Conservation (phyloP, 2,113 vertebrate species). For the Montifringilla adamsi region DNA sequence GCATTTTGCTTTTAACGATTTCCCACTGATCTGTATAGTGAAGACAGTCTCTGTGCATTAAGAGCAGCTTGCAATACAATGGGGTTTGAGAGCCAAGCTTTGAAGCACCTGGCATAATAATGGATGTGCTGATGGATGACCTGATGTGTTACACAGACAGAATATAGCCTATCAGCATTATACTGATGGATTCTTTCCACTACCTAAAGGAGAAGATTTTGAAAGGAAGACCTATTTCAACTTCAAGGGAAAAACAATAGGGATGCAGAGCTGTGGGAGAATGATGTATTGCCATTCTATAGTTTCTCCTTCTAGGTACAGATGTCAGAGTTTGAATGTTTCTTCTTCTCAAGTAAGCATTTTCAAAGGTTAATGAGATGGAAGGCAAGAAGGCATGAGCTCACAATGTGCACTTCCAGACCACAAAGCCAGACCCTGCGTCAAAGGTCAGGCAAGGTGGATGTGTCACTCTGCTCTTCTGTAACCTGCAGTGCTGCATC, state of each 20-base stretch:
- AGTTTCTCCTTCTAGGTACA: neutral
- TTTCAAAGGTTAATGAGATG: conserved; percentile 28
- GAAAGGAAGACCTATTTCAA: conserved; percentile 34
- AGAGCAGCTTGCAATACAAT: conserved; percentile 38
- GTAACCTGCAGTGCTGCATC: neutral
- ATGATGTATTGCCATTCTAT: neutral
- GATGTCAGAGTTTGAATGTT: neutral
- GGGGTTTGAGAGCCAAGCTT: conserved; percentile 21
- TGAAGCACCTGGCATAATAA: conserved; percentile 55
- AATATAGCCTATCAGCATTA: neutral
- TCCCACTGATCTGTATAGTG: conserved; percentile 21
- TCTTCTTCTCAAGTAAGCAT: neutral
- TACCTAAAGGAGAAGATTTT: conserved; percentile 27
- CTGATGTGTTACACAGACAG: neutral
- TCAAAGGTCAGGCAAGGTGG: neutral
- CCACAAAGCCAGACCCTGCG: neutral
- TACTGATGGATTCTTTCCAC: conserved; percentile 11
- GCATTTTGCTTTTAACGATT: conserved; percentile 28
- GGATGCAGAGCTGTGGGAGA: neutral
- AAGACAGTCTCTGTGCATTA: neutral
- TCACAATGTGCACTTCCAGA: neutral
- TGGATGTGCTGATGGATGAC: conserved; percentile 43
- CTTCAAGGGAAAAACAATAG: conserved; percentile 23
- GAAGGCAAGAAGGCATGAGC: neutral
- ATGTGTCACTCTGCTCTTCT: neutral